phyloP scores from a whole-genome alignment of 2,113 vertebrate genomes.

The Aleadryas rufinucha region DNA sequence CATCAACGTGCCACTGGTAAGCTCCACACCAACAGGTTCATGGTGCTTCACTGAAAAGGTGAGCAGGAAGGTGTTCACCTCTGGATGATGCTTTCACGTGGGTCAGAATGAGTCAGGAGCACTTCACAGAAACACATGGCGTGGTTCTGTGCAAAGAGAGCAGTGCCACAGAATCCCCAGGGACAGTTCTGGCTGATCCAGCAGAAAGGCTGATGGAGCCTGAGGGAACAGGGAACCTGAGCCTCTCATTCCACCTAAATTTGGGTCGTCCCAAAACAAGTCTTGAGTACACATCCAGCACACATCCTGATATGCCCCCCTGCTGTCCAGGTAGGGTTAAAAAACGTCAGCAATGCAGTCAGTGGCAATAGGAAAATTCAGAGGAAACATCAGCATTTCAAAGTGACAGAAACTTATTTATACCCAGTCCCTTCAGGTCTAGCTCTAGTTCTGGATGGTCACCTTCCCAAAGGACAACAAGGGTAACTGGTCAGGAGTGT shows the following conservation, averaged over 20 bases:
- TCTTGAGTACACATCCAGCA: background rate
- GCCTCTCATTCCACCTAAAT: background rate
- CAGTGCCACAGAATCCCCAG: background rate
- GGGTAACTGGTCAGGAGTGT: background rate
- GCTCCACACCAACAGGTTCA: background rate
- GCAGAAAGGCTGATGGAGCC: background rate
- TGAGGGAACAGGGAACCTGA: background rate
- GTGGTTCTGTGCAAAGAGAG: rapidly evolving
- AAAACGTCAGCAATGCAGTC: background rate
- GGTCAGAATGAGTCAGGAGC: background rate
- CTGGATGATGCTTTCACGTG: rapidly evolving
- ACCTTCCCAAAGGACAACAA: background rate
- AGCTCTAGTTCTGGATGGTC: background rate
- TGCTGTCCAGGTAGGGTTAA: background rate
- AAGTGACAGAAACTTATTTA: background rate
- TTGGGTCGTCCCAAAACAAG: background rate
- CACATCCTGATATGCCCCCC: background rate
- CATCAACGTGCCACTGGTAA: slow-evolving; percentile 81
- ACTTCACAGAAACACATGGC: background rate
- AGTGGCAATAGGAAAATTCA: background rate
- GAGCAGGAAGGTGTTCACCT: rapidly evolving
- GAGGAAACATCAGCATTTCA: background rate
- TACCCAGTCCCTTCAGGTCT: background rate
- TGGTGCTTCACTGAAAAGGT: background rate
- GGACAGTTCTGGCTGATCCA: background rate